A percentile compares a stretch with the other conserved stretches of the same genome.
Evolutionary conservation across 2,113 vertebrate genomes (phyloP).

Genomic region (Nothoprocta perdicaria): DNA sequence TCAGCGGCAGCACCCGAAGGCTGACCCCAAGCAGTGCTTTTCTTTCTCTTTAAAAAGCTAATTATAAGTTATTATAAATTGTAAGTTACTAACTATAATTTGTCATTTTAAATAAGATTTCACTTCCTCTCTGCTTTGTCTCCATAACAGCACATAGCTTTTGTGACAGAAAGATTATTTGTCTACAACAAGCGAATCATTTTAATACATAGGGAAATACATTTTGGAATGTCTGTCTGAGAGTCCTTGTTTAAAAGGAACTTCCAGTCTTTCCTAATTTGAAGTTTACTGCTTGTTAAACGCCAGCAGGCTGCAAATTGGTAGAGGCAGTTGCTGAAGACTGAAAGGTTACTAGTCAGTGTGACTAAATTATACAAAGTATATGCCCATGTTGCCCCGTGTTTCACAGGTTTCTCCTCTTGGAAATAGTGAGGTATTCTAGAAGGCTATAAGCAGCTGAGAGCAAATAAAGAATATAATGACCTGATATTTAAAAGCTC

Average conservation of each 20-base stretch:
- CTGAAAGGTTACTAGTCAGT: neutral
- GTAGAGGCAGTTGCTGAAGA: neutral
- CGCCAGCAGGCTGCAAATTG: neutral
- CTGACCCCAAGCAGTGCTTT: neutral
- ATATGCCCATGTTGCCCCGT: neutral
- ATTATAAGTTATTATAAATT: neutral
- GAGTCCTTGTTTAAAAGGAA: neutral
- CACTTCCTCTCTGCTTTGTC: neutral
- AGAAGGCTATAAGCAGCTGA: neutral
- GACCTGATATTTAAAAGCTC: neutral
- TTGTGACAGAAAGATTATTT: neutral
- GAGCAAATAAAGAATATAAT: neutral
- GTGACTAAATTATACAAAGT: neutral
- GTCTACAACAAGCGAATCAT: neutral
- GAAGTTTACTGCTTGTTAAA: neutral
- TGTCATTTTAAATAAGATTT: neutral
- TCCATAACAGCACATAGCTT: fast-evolving
- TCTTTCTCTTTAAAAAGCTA: neutral
- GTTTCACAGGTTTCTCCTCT: neutral
- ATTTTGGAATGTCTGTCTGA: neutral
- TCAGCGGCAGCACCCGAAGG: neutral
- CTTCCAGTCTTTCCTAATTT: neutral
- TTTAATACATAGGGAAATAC: neutral
- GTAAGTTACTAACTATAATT: neutral
- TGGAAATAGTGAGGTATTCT: neutral